These are phyloP conservation scores for Nyctalus aviator DNA, from an alignment of 2,797 vertebrate species.

Conservation along the genomic window DNA sequence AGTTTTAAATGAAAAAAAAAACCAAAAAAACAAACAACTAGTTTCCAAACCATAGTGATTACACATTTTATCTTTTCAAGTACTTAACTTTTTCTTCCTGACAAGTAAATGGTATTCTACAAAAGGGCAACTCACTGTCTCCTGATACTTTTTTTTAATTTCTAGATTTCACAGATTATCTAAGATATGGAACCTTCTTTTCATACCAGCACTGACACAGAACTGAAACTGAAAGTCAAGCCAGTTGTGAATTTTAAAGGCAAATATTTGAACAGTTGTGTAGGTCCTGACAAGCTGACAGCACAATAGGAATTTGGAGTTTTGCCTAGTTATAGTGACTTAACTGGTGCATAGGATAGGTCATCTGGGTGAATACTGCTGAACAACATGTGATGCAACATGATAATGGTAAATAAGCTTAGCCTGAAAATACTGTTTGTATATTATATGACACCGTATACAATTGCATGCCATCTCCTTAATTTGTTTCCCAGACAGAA, in stretches of 20 bases:
- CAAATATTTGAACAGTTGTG: not conserved
- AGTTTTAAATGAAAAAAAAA: slow-evolving; percentile 2
- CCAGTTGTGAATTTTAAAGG: slow-evolving; percentile 51
- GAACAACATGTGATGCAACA: not conserved
- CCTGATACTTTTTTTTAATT: not conserved
- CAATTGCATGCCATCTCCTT: not conserved
- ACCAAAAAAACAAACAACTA: too few species aligned
- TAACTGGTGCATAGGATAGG: not conserved
- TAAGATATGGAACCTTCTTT: slow-evolving; percentile 7
- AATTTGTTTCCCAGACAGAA: slow-evolving; percentile 42
- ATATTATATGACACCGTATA: not conserved
- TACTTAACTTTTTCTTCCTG: not conserved
- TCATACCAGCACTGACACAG: not conserved
- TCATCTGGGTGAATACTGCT: not conserved
- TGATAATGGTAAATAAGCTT: not conserved
- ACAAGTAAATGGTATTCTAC: not conserved
- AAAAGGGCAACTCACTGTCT: slow-evolving; percentile 20
- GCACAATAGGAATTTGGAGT: not conserved
- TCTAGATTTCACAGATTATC: slow-evolving; percentile 32
- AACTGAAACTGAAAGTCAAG: slow-evolving; percentile 42
- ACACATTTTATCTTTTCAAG: slow-evolving; percentile 53
- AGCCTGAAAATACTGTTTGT: not conserved
- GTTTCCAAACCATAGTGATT: slow-evolving; percentile 11
- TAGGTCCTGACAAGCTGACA: not conserved
- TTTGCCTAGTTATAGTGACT: slow-evolving; percentile 6